These are phyloP conservation scores for Sclerurus mexicanus DNA, from an alignment of 2,113 vertebrate genomes.

Conservation along the genomic window DNA sequence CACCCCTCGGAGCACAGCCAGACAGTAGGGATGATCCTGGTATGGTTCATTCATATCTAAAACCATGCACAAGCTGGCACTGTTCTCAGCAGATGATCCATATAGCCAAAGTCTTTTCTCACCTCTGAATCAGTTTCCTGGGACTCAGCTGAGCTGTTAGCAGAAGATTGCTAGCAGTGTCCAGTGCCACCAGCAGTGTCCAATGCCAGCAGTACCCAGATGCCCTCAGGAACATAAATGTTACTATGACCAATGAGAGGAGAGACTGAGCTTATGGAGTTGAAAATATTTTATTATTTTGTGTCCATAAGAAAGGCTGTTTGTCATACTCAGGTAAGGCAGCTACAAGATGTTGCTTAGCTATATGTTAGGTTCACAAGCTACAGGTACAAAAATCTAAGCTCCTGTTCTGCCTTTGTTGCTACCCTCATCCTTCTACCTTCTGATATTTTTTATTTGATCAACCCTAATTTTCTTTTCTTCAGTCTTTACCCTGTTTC, in stretches of 20 bases:
- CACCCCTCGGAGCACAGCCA: neutral
- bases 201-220: rapidly evolving
- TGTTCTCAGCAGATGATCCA: neutral
- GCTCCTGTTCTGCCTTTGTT: neutral
- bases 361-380: neutral
- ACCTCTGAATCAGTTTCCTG: neutral
- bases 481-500: neutral
- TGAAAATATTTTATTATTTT: neutral
- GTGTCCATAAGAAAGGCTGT: neutral
- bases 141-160: neutral
- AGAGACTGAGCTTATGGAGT: neutral
- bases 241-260: neutral
- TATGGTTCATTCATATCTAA: neutral
- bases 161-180: neutral
- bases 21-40: neutral
- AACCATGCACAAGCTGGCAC: neutral
- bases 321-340: neutral
- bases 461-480: neutral
- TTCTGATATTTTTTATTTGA: neutral
- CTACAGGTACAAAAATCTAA: neutral
- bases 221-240: neutral
- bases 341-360: neutral
- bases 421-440: neutral
- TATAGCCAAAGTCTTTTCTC: neutral
- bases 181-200: neutral